A percentile compares a stretch with the other conserved stretches of the same genome.
Evolutionary conservation across 2,888 invertebrate species (phyloP).

Genomic region (Keiferia lycopersicella): DNA sequence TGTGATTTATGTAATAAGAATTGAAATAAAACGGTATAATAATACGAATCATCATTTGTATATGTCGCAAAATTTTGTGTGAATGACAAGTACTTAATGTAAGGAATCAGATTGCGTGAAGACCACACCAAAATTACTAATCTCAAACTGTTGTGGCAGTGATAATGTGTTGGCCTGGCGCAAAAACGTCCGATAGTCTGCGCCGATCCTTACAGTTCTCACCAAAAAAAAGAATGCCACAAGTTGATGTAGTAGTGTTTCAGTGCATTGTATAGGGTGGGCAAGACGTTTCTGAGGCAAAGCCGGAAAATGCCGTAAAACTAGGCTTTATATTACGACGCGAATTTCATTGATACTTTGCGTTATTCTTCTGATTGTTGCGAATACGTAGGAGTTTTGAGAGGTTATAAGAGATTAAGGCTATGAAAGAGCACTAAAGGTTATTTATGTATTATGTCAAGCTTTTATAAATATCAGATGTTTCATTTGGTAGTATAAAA

Average conservation of each 20-base stretch:
- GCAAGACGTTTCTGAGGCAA: not conserved
- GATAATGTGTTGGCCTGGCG: not conserved
- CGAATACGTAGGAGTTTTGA: not conserved
- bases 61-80: constrained; percentile 3
- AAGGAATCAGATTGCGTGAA: not conserved
- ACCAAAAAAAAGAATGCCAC: not conserved
- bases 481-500: not conserved
- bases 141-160: constrained; percentile 21
- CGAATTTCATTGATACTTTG: no score
- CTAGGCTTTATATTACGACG: no score
- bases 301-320: no score
- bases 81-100: not conserved
- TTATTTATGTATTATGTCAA: not conserved
- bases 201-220: not conserved
- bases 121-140: constrained; percentile 24
- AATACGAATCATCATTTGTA: not conserved
- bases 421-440: not conserved
- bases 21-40: not conserved
- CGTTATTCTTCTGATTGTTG: not conserved
- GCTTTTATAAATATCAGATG: not conserved
- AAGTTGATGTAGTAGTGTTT: not conserved
- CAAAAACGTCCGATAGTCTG: no score
- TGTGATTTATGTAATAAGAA: no score
- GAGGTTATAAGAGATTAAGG: not conserved
- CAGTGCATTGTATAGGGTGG: not conserved